Evolutionary conservation across 2,113 vertebrate species (phyloP), one percentile per base, ranked within the genome.

Genomic region (Takifugu bimaculatus): DNA sequence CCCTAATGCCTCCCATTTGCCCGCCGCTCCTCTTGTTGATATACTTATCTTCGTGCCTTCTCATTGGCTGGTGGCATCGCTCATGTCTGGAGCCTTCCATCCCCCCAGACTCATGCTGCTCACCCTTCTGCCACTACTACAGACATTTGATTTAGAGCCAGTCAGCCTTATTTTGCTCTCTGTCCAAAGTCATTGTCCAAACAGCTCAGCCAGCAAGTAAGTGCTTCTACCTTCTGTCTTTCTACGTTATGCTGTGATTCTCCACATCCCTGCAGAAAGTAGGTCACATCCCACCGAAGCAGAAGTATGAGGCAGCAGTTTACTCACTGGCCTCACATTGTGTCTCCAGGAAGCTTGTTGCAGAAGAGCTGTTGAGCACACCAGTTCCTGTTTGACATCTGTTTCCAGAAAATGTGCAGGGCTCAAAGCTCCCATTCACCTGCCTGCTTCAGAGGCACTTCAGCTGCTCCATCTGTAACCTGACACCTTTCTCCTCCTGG

Each of bases 221-320:
- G 48, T 27, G 63, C 13, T 15, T 56, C 50, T 20, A 20, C 20
- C 20, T 63, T 55, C 61, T 65, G 49, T 74, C 69, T 64, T 79
- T 65, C 43, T 26, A 53, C 68, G 66, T 64, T 67, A 67, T 80
- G 70, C 79, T 83, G 79, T 70, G 71, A 78, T 72, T 75, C 56
- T 56, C 71, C 74, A 58, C 72, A 72, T 71, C 69, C 45, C 54
- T 25, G 74, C 60, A 86, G 87, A 92, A 94, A 92, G 88, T 92
- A 93, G 92, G 91, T 92, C 91, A 92, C 80, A 53, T 75, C 80
- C 84, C 89, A 92, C 90, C 91, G 87, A 77, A 77, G 68, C 5
- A 49, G 65, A 88, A 91, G 90, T 82, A 92, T 94, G 93, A 94
- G 91, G 90, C 93, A 94, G 93, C 93, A 93, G 81, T 93, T 94